A percentile compares a stretch with the other conserved stretches of the same genome.
Conservation (phyloP, 2,797 vertebrate species). For the Poliocrania exsul region DNA sequence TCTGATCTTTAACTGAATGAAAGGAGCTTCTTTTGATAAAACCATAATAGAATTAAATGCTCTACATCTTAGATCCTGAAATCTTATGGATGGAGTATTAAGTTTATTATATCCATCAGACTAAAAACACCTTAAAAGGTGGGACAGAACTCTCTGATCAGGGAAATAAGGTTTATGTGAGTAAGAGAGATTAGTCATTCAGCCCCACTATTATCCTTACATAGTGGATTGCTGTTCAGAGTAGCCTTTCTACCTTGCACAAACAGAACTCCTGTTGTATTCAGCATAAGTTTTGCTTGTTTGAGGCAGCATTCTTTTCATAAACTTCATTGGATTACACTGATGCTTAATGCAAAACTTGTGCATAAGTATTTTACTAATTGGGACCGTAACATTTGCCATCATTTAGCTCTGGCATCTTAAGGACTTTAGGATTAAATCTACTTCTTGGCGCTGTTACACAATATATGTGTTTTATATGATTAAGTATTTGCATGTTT, state of each 20-base stretch:
- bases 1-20: slow-evolving; percentile 62
- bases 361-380: neutral
- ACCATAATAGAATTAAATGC: slow-evolving; percentile 68
- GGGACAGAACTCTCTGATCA: neutral
- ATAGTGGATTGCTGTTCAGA: neutral
- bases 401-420: neutral
- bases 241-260: neutral
- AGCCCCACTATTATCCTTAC: neutral
- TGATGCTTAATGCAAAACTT: neutral
- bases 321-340: neutral
- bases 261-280: slow-evolving; percentile 26
- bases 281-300: slow-evolving; percentile 12
- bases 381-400: neutral
- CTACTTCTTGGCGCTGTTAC: neutral
- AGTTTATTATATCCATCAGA: slow-evolving; percentile 28
- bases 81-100: slow-evolving; percentile 50
- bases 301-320: neutral
- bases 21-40: slow-evolving; percentile 70
- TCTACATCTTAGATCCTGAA: slow-evolving; percentile 41
- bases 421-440: neutral
- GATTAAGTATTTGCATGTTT: neutral
- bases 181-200: neutral
- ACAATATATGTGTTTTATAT: neutral
- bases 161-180: neutral
- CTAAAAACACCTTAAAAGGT: slow-evolving; percentile 10